These are phyloP conservation scores for Dermatemys mawii DNA, from an alignment of 2,113 vertebrate species.

Conservation along the genomic window DNA sequence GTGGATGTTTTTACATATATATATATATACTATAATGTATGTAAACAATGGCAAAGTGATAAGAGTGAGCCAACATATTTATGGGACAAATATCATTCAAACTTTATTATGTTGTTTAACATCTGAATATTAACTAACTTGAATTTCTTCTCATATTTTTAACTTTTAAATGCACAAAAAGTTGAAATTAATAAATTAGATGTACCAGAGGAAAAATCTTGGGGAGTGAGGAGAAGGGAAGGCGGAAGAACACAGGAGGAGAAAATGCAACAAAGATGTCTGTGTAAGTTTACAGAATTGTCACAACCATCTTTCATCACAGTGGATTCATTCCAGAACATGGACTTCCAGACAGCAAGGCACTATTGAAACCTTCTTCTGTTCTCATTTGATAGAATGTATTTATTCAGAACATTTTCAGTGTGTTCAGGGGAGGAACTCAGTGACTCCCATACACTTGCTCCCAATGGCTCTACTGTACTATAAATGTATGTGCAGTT, in stretches of 20 bases:
- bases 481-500: neutral
- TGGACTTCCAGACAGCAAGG: neutral
- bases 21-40: constrained; percentile 1
- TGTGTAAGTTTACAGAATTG: neutral
- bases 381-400: constrained; percentile 24
- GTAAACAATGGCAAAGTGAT: constrained; percentile 43
- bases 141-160: constrained; percentile 1
- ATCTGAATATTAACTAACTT: constrained; percentile 37
- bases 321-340: neutral
- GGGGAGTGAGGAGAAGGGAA: neutral
- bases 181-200: neutral
- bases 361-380: neutral
- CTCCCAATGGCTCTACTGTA: neutral
- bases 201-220: neutral
- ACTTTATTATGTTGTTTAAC: constrained; percentile 11
- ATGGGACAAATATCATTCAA: constrained; percentile 27
- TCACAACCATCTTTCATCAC: neutral
- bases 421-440: constrained; percentile 10
- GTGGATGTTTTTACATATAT: constrained; percentile 42
- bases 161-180: neutral
- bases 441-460: neutral
- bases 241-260: neutral
- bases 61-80: constrained; percentile 61
- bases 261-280: neutral
- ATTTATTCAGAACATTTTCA: constrained; percentile 21